phyloP scores from a whole-genome alignment of 2,113 vertebrate species.

The Acinonyx jubatus region DNA sequence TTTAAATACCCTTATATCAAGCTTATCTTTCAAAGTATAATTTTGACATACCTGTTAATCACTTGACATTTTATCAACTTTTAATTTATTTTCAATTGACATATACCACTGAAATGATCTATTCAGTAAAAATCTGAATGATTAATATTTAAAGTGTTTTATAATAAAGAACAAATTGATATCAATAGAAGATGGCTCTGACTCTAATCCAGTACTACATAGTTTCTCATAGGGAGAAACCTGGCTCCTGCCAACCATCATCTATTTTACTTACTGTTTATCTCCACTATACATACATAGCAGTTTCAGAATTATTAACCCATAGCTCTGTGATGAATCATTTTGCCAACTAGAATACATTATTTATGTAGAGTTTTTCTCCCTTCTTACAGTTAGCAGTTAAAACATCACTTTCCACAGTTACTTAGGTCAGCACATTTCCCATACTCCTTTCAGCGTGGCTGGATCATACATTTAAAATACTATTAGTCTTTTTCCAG shows the following conservation, averaged over 20 bases:
- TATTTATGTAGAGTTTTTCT: background rate
- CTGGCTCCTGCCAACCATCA: background rate
- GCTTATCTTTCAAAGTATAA: background rate
- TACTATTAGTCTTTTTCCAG: background rate
- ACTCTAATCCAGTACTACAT: background rate
- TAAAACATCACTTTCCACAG: background rate
- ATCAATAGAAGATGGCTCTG: background rate
- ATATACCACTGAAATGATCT: background rate
- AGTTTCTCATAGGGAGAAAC: background rate
- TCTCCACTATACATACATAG: background rate
- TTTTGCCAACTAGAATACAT: background rate
- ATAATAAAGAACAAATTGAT: background rate
- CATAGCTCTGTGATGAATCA: background rate
- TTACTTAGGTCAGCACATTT: background rate
- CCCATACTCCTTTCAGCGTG: background rate
- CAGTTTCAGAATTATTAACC: slow-evolving; percentile 32
- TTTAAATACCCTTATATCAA: background rate
- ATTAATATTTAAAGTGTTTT: background rate
- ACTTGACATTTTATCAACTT: slow-evolving; percentile 7
- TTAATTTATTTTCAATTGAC: background rate
- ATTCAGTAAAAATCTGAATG: background rate
- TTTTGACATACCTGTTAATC: background rate
- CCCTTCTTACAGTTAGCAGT: background rate
- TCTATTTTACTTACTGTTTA: background rate
- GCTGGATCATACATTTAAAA: background rate